Evolutionary conservation across 2,888 invertebrate species (phyloP).

Genomic region (Oscheius sp.): DNA sequence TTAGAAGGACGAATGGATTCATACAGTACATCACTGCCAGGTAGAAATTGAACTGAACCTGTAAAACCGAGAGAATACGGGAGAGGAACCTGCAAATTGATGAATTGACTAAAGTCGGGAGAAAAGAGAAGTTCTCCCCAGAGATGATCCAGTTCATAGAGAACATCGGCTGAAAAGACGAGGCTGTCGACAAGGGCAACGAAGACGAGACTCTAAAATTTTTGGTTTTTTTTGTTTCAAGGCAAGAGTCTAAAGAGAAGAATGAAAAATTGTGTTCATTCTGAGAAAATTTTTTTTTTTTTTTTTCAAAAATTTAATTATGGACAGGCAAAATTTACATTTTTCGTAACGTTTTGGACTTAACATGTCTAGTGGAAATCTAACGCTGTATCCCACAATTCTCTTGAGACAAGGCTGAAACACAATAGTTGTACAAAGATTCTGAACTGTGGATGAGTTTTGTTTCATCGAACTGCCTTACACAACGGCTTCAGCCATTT

Average conservation of each 20-base stretch:
- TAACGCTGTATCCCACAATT: neutral
- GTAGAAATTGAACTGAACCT: conserved; percentile 7
- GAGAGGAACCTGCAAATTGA: neutral
- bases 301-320: too few species aligned
- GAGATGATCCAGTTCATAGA: conserved; percentile 13
- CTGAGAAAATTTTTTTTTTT: too few species aligned
- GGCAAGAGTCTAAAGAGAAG: neutral
- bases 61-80: neutral
- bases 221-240: neutral
- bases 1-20: neutral
- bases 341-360: neutral
- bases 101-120: neutral
- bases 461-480: too few species aligned
- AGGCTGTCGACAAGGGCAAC: conserved; percentile 17
- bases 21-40: conserved; percentile 15
- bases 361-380: neutral
- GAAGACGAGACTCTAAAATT: conserved; percentile 13
- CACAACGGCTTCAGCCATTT: too few species aligned
- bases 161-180: conserved; percentile 14
- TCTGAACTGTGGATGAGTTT: too few species aligned
- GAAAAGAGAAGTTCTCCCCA: neutral
- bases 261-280: neutral
- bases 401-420: too few species aligned
- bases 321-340: neutral
- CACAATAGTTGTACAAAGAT: too few species aligned